Evolutionary conservation across 2,797 vertebrate species (phyloP), one percentile per base, ranked within the genome.

Genomic region (Lacerta agilis): DNA sequence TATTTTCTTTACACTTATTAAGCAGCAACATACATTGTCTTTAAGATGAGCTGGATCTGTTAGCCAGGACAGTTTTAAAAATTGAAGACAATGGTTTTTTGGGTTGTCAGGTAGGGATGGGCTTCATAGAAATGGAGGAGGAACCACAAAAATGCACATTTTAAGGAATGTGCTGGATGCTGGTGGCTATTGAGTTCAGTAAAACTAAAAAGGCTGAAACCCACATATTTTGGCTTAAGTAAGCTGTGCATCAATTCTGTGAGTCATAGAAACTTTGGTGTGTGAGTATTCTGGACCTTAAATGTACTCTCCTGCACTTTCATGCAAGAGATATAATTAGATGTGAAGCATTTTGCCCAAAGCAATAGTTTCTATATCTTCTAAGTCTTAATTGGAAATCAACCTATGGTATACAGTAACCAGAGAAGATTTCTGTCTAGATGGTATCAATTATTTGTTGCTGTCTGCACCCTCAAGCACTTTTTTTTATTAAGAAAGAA

Each of bases 361-460:
- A 80, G 82, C 77, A 73, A 27, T 73, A 23, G 23, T 88, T 88
- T 85, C 55, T 29, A 20, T 75, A 85, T 80, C 73, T 80, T 25
- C 78, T 73, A 67, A 67, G 41, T 82, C 81, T 78, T 78, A 88
- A 85, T 80, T 85, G 55, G 38, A 85, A 85, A 85, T 64, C 77
- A 85, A n/a, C 55, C 69, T 88, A 58, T 78, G 83, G 29, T 67
- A 18, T 36, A 18, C 27, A 23, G 41, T 75, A 80, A 41, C 69
- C 55, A 41, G 69, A 81, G 9, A 38, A n/a, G 77, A 80, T 85
- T 45, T 67, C 29, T 85, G 8, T 85, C 69, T 75, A 80, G 69
- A 85, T 85, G 11, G 8, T 88, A 81, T 85, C 83, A 75, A 38
- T 8, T 66, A 36, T 75, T 72, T 67, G 69, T 38, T 73, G n/a